Conservation (phyloP, 2,888 invertebrate genomes). For the Polydrusus tereticollis region DNA sequence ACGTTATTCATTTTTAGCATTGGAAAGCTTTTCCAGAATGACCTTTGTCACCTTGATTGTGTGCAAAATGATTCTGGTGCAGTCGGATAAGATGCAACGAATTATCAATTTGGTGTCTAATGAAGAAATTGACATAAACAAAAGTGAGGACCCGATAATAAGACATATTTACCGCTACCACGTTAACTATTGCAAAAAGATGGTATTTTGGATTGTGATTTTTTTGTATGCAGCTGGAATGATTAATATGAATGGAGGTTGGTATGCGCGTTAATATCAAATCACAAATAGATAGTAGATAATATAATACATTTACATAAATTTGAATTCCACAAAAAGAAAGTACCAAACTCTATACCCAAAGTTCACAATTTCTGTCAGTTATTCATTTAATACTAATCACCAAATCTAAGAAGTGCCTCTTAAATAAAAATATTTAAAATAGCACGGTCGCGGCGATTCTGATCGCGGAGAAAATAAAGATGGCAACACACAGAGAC, state of each 20-base stretch:
- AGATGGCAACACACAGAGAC: too few species aligned
- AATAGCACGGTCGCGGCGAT: too few species aligned
- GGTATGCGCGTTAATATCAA: not conserved
- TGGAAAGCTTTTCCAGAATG: conserved; percentile 34
- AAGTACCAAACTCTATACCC: too few species aligned
- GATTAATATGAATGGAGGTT: conserved; percentile 28
- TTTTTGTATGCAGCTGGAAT: conserved; percentile 33
- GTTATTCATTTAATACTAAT: too few species aligned
- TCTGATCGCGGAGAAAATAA: too few species aligned
- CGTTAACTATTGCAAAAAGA: conserved; percentile 28
- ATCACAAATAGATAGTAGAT: too few species aligned
- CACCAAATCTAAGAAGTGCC: too few species aligned
- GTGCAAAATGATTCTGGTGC: conserved; percentile 25
- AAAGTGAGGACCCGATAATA: not conserved
- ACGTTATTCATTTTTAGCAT: not conserved
- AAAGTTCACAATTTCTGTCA: too few species aligned
- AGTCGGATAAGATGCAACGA: conserved; percentile 14
- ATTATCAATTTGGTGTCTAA: conserved; percentile 12
- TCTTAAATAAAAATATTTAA: too few species aligned
- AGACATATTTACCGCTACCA: conserved; percentile 25
- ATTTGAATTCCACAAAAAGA: too few species aligned
- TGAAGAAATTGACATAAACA: conserved; percentile 22
- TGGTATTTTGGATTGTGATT: conserved; percentile 24
- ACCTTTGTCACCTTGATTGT: conserved; percentile 28
- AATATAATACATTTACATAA: too few species aligned